A percentile compares a stretch with the other conserved stretches of the same genome.
phyloP scores from a whole-genome alignment of 2,797 vertebrate genomes.

The Cyprinella venusta region DNA sequence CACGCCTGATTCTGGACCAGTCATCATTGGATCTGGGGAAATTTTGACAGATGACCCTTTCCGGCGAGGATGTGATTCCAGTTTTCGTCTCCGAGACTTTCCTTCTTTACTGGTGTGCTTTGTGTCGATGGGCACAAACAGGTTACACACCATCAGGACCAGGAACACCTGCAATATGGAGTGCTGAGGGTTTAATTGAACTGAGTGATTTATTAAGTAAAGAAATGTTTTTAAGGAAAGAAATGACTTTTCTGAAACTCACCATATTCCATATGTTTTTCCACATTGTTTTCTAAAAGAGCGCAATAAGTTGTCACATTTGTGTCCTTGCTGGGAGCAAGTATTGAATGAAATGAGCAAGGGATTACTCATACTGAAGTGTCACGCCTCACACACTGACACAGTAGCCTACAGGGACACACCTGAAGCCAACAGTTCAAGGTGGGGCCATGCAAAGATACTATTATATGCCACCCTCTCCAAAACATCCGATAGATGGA shows the following conservation, averaged over 20 bases:
- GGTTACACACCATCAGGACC: constrained; percentile 55
- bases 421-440: constrained; percentile 56
- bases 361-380: constrained; percentile 26
- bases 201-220: background rate
- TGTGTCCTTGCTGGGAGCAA: constrained; percentile 24
- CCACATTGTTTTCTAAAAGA: constrained; percentile 48
- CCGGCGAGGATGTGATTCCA: constrained; percentile 59
- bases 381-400: constrained; percentile 45
- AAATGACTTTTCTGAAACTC: constrained; percentile 5
- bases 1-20: constrained; percentile 59
- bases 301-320: constrained; percentile 45
- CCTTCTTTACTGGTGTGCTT: constrained; percentile 52
- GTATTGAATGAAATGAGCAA: constrained; percentile 42
- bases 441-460: constrained; percentile 55
- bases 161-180: constrained; percentile 49
- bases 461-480: background rate
- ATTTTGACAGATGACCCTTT: constrained; percentile 55
- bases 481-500: background rate
- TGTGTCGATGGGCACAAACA: constrained; percentile 41
- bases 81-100: constrained; percentile 53
- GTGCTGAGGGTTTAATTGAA: background rate
- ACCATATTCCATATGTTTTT: constrained; percentile 54
- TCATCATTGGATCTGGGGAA: constrained; percentile 73
- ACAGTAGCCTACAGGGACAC: constrained; percentile 53
- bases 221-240: background rate